A percentile compares a stretch with the other conserved stretches of the same genome.
Conservation (phyloP, 2,888 invertebrate species). For the Notocelia uddmanniana region DNA sequence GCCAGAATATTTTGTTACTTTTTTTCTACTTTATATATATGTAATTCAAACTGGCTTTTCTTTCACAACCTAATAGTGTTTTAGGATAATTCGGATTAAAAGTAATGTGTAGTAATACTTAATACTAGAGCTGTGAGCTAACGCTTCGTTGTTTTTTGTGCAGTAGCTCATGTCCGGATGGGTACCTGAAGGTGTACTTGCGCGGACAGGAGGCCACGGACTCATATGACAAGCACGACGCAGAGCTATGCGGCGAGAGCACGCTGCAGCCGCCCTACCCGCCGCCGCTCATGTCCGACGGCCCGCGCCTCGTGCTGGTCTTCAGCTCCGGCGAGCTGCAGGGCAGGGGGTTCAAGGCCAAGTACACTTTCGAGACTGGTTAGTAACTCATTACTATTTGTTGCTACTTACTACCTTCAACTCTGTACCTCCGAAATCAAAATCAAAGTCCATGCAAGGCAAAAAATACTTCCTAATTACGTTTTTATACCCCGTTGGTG, state of each 20-base stretch:
- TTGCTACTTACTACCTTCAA: too few species aligned
- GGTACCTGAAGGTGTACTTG: conserved; percentile 95
- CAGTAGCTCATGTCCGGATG: conserved; percentile 91
- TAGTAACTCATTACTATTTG: conserved; percentile 48
- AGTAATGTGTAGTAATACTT: too few species aligned
- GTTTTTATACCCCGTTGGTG: too few species aligned
- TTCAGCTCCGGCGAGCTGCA: conserved; percentile 97
- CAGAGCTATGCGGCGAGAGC: conserved; percentile 94
- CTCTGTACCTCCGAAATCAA: too few species aligned
- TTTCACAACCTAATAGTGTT: background rate
- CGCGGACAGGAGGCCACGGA: conserved; percentile 97
- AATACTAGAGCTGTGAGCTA: background rate
- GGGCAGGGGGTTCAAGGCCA: conserved; percentile 96
- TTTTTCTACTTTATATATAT: too few species aligned
- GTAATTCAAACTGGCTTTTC: too few species aligned
- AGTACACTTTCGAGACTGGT: conserved; percentile 94
- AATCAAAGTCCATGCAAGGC: too few species aligned
- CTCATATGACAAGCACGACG: conserved; percentile 97
- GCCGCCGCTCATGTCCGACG: conserved; percentile 94
- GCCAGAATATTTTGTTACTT: background rate
- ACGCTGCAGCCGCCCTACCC: conserved; percentile 53
- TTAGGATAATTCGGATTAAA: too few species aligned
- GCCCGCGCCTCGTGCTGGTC: conserved; percentile 96
- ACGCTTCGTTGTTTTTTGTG: background rate
- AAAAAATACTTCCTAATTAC: too few species aligned